Conservation (phyloP, 2,113 vertebrate species). For the Petroica traversi region DNA sequence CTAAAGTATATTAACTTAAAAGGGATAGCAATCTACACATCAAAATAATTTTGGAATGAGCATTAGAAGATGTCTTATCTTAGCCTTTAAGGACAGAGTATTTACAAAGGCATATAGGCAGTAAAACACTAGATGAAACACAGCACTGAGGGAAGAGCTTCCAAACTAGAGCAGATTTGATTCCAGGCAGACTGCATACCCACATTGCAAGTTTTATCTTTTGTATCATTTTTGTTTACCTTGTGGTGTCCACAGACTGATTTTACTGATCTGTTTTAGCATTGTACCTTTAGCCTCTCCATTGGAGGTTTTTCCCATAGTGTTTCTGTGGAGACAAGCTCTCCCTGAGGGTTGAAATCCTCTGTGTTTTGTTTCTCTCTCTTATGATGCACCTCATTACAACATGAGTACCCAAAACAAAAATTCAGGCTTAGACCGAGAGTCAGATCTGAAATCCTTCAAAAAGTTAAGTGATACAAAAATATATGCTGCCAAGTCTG, state of each 20-base stretch:
- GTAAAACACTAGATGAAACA: not conserved
- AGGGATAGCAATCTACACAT: not conserved
- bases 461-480: not conserved
- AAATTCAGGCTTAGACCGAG: not conserved
- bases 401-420: not conserved
- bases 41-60: not conserved
- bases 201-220: not conserved
- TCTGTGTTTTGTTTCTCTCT: not conserved
- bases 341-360: not conserved
- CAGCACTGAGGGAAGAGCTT: not conserved
- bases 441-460: not conserved
- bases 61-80: not conserved
- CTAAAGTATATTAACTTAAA: not conserved
- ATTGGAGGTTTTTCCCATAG: fast-evolving
- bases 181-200: not conserved
- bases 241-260: not conserved
- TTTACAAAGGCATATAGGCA: not conserved
- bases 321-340: not conserved
- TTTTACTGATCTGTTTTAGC: not conserved
- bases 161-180: not conserved
- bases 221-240: not conserved
- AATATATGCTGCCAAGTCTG: not conserved
- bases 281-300: not conserved
- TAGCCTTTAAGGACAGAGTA: not conserved
- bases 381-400: not conserved